Percentiles rank a stretch among this genome's conserved stretches.
These are phyloP conservation scores for Nasonovia ribisnigri DNA, from an alignment of 2,888 invertebrate species.

Conservation along the genomic window DNA sequence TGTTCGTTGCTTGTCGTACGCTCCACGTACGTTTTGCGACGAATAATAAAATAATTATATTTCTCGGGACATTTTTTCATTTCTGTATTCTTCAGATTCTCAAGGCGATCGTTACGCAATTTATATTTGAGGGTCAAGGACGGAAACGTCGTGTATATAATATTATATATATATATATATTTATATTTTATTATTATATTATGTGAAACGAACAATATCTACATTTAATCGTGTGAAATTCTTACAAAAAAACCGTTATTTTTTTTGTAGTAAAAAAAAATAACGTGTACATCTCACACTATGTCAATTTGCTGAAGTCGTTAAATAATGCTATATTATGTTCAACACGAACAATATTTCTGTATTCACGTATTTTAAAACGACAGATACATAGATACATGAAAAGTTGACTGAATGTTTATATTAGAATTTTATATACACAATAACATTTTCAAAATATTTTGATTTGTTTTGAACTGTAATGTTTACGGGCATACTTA, in stretches of 20 bases:
- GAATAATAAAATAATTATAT: neutral
- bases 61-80: neutral
- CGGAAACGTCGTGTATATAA: neutral
- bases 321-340: neutral
- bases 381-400: no score
- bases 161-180: neutral
- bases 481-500: no score
- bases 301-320: neutral
- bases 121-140: neutral
- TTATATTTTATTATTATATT: neutral
- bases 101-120: neutral
- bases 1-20: neutral
- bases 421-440: no score
- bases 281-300: neutral
- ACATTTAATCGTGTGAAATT: conserved; percentile 19
- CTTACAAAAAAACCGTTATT: neutral
- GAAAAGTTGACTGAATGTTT: no score
- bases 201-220: neutral
- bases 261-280: neutral
- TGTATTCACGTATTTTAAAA: neutral
- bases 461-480: no score
- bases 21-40: neutral
- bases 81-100: neutral
- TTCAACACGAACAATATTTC: neutral
- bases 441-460: no score